Conservation (phyloP, 2,113 vertebrate species). For the Megaceryle maxima region DNA sequence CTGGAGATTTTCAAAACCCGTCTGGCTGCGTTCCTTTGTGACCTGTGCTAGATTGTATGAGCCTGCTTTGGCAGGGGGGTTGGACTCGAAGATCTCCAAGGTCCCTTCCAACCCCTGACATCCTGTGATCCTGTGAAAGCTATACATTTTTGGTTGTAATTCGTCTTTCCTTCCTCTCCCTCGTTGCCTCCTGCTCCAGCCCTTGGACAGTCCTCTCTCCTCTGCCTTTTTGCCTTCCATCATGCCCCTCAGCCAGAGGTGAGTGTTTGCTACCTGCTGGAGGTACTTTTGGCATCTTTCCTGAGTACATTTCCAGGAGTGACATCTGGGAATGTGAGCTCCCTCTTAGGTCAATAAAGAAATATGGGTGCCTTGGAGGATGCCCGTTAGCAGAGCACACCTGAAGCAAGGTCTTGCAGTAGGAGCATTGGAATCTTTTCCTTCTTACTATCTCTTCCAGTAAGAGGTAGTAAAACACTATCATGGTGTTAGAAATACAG, state of each 20-base stretch:
- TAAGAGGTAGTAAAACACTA: neutral
- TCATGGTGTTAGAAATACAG: neutral
- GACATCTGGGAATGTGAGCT: neutral
- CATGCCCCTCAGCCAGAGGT: neutral
- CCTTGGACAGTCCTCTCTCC: neutral
- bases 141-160: neutral
- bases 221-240: neutral
- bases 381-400: neutral
- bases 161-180: neutral
- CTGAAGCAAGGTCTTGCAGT: neutral
- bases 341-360: neutral
- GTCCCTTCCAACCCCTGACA: too few relatives aligned
- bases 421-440: neutral
- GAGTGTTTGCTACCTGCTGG: neutral
- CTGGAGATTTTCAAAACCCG: too few relatives aligned
- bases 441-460: neutral
- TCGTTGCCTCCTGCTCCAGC: neutral
- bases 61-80: too few relatives aligned
- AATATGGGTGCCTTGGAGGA: neutral
- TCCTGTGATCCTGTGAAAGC: too few relatives aligned
- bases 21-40: too few relatives aligned
- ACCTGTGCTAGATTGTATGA: too few relatives aligned
- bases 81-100: too few relatives aligned
- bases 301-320: neutral
- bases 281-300: neutral